Percentiles rank a stretch among this genome's conserved stretches.
These are phyloP conservation scores for Caranx ignobilis DNA, from an alignment of 2,113 vertebrate species.

Conservation along the genomic window DNA sequence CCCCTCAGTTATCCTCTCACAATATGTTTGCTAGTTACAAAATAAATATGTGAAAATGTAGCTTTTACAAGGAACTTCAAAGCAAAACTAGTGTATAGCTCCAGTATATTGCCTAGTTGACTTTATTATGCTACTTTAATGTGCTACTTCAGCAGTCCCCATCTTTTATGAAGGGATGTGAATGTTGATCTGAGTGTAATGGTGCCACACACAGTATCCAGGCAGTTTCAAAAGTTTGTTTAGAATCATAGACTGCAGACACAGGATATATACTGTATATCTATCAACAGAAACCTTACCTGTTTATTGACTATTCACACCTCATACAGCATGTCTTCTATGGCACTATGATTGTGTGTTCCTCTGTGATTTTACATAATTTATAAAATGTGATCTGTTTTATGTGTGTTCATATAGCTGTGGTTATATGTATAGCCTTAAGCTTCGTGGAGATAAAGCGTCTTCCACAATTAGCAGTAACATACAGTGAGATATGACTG, in stretches of 20 bases:
- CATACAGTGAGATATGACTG: background rate
- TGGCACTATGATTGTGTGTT: background rate
- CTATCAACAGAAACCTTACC: background rate
- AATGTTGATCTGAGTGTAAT: background rate
- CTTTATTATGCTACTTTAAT: background rate
- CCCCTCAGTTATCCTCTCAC: constrained; percentile 35
- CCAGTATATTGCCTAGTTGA: background rate
- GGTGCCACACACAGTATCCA: background rate
- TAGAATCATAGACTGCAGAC: background rate
- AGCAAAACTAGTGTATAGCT: background rate
- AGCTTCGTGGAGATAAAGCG: background rate
- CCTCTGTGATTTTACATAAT: background rate
- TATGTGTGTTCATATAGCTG: background rate
- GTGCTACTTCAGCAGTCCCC: background rate
- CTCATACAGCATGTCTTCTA: background rate
- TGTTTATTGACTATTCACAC: background rate
- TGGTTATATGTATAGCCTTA: background rate
- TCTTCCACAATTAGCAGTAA: background rate
- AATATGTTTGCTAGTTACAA: constrained; percentile 55
- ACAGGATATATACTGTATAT: background rate
- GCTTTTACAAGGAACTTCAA: background rate
- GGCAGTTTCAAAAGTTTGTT: background rate
- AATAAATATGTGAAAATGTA: constrained; percentile 30
- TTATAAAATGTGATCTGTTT: background rate
- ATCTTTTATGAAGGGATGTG: background rate